A percentile compares a stretch with the other conserved stretches of the same genome.
These are phyloP conservation scores for Anastatus disparis DNA, from an alignment of 1,140 invertebrate genomes.

Conservation along the genomic window DNA sequence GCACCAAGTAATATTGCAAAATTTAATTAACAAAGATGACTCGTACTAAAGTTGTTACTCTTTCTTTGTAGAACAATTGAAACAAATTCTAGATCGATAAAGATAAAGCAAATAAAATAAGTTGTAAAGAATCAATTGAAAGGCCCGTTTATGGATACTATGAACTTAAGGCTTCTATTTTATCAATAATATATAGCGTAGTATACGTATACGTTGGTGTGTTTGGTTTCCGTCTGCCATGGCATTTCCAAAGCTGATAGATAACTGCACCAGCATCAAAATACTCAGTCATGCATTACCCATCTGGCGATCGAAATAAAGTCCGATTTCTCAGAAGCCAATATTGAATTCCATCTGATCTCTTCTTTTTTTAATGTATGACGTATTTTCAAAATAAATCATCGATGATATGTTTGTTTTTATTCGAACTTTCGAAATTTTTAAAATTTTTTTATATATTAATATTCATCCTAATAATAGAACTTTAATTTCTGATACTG, in stretches of 20 bases:
- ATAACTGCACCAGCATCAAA: conserved; percentile 16
- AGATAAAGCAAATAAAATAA: background rate
- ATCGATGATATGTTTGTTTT: background rate
- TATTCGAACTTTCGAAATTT: background rate
- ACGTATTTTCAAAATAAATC: background rate
- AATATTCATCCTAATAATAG: too few species aligned
- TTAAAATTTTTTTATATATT: background rate
- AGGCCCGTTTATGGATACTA: too few species aligned
- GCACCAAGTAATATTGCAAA: too few species aligned
- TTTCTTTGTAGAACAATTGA: too few species aligned
- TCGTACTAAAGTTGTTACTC: too few species aligned
- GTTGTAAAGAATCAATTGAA: background rate
- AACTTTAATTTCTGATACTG: too few species aligned
- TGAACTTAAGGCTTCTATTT: too few species aligned
- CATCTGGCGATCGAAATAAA: conserved; percentile 1
- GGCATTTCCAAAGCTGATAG: background rate
- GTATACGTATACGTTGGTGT: background rate
- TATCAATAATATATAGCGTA: too few species aligned
- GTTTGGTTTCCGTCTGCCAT: conserved; percentile 18
- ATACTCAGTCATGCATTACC: conserved; percentile 11
- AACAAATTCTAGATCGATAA: too few species aligned
- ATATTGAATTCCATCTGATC: background rate
- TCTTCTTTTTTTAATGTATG: background rate
- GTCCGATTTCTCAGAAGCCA: conserved; percentile 4
- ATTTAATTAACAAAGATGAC: too few species aligned